Evolutionary conservation across 2,888 invertebrate genomes (phyloP), one percentile per base, ranked within the genome.

Genomic region (Tubulanus polymorphus): DNA sequence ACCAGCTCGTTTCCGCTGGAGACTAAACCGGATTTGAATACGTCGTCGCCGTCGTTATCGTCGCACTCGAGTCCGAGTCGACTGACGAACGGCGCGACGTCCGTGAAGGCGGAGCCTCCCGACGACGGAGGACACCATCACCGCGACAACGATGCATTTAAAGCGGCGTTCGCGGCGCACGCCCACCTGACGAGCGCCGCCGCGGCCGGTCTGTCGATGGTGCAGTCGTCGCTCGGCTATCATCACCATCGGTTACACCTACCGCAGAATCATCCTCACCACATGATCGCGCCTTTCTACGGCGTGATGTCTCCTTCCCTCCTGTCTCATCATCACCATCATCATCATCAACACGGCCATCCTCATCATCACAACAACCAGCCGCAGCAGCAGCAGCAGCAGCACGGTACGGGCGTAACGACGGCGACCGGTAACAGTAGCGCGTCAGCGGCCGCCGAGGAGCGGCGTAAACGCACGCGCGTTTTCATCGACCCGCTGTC

Each of bases 401-500:
- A n/a, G n/a, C n/a, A n/a, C n/a, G n/a, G n/a, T 28, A 26, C 20
- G 20, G 18, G 3, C 47, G 32, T 10, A 54, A 54, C 41, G 54
- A 46, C 27, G 41, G 50, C 28, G 41, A 10, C 48, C 25, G 45
- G 37, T 25, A 20, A 23, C 25, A 49, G 18, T 45, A 47, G 29
- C 10, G 47, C 23, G 51, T 20, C 3, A 41, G 6, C 41, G 41
- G 2, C 3, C 3, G 3, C 41, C n/a, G 30, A 25, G 28, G 35
- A 25, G 28, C 55, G 55, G 5, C 25, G 41, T 2, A 29, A 15
- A 79, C 86, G 99, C 45, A 97, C 96, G 79, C 87, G 99, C 65
- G 96, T 99, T 41, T 99, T 99, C 82, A 99, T 99, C 72, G 99
- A 99, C 81, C 99, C 99, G 0, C 92, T 97, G 25, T 93, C 95